Conservation (phyloP, 2,888 invertebrate genomes). For the Coleophora deauratella region DNA sequence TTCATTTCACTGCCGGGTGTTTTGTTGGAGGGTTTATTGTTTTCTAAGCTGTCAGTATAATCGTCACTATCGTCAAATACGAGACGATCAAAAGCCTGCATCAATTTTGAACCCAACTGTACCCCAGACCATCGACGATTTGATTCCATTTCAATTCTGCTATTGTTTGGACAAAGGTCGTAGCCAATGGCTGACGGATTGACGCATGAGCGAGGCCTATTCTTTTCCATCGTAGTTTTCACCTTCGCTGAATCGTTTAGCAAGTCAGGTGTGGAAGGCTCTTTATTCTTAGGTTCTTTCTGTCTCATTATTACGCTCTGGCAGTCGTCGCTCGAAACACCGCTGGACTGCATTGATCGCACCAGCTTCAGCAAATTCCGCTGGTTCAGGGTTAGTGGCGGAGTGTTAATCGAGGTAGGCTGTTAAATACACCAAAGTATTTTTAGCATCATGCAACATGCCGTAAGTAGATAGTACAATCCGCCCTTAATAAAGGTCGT, state of each 20-base stretch:
- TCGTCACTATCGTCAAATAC: conserved; percentile 79
- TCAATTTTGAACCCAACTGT: conserved; percentile 79
- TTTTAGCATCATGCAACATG: conserved; percentile 67
- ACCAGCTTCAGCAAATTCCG: conserved; percentile 74
- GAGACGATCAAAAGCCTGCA: conserved; percentile 81
- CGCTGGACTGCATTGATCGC: conserved; percentile 73
- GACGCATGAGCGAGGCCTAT: conserved; percentile 82
- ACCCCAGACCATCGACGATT: conserved; percentile 84
- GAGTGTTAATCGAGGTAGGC: conserved; percentile 68
- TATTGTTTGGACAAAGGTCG: conserved; percentile 65
- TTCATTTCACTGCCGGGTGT: conserved; percentile 67
- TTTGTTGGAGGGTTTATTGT: conserved; percentile 63
- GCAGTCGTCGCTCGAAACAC: conserved; percentile 69
- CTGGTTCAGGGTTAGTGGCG: conserved; percentile 74
- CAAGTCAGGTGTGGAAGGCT: conserved; percentile 74
- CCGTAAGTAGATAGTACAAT: conserved; percentile 42
- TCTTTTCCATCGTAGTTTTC: conserved; percentile 66
- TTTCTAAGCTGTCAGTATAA: conserved; percentile 84
- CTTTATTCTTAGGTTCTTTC: conserved; percentile 62
- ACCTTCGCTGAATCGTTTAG: conserved; percentile 71
- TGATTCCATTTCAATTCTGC: conserved; percentile 55
- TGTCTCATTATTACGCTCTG: conserved; percentile 69
- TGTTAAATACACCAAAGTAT: conserved; percentile 68
- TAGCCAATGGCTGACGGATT: conserved; percentile 68
- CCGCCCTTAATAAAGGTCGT: conserved; percentile 35